A percentile compares a stretch with the other conserved stretches of the same genome.
These are phyloP conservation scores for Rachycentron canadum DNA, from an alignment of 2,797 vertebrate species.

Conservation along the genomic window DNA sequence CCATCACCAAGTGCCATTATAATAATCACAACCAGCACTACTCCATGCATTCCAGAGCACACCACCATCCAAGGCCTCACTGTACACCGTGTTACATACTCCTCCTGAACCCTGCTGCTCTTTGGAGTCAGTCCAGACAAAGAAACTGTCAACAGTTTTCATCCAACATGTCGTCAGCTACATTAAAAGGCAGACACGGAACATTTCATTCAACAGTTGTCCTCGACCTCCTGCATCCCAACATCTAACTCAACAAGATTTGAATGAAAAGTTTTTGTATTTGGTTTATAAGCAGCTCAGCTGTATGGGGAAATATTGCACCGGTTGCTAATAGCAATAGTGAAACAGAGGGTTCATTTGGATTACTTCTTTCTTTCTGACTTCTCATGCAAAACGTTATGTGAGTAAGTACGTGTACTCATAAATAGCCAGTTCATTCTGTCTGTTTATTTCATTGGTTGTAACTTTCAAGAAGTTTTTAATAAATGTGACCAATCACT, in stretches of 20 bases:
- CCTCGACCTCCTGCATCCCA: background rate
- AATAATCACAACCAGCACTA: constrained; percentile 44
- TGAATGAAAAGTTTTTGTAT: background rate
- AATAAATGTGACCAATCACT: background rate
- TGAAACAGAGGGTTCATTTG: background rate
- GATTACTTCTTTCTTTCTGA: background rate
- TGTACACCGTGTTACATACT: background rate
- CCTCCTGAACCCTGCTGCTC: background rate
- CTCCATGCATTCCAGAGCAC: constrained; percentile 31
- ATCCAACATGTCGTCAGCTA: background rate
- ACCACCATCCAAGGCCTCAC: constrained; percentile 11
- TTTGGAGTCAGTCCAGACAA: constrained; percentile 13
- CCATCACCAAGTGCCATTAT: constrained; percentile 43
- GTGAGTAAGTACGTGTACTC: background rate
- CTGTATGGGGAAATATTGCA: background rate
- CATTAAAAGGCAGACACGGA: background rate
- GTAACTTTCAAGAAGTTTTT: background rate
- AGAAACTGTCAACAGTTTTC: background rate
- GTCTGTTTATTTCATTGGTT: background rate
- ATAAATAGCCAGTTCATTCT: background rate
- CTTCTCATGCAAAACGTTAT: too few species aligned
- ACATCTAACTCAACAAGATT: background rate
- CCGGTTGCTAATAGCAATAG: background rate
- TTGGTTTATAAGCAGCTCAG: background rate
- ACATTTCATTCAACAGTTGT: background rate